A percentile compares a stretch with the other conserved stretches of the same genome.
These are phyloP conservation scores for Patagioenas fasciata DNA, from an alignment of 2,113 vertebrate genomes.

Conservation along the genomic window DNA sequence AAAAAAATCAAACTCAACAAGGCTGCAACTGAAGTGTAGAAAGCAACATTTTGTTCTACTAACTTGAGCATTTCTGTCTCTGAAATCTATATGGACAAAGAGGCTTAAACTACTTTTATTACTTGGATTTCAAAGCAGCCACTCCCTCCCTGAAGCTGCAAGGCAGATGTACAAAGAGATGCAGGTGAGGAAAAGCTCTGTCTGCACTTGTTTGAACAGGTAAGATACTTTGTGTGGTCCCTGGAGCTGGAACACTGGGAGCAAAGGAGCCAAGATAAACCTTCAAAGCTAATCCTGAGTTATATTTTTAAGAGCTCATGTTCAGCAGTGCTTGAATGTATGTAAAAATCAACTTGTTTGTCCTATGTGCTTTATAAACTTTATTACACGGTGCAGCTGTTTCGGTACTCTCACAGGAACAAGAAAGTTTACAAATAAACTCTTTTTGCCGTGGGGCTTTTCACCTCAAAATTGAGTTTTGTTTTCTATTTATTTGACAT, in stretches of 20 bases:
- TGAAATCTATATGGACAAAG: not conserved
- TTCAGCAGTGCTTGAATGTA: too few species aligned
- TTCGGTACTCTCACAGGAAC: not conserved
- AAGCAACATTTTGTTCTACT: not conserved
- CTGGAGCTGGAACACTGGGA: not conserved
- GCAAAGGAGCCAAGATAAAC: accelerated
- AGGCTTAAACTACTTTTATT: not conserved
- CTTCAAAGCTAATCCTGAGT: accelerated
- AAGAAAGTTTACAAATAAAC: not conserved
- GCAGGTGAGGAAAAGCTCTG: not conserved
- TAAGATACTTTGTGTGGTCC: not conserved
- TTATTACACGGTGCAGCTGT: not conserved
- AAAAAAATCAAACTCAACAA: not conserved
- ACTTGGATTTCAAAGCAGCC: not conserved
- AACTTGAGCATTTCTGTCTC: not conserved
- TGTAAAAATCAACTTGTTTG: not conserved
- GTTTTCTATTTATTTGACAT: not conserved
- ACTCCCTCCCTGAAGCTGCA: not conserved
- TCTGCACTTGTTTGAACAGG: not conserved
- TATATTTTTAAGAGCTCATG: not conserved
- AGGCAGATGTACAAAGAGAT: too few species aligned
- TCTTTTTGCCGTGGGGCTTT: not conserved
- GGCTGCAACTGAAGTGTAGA: not conserved
- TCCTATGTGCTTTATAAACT: not conserved
- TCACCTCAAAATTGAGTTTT: not conserved